Conservation (phyloP, 2,888 invertebrate species). For the Diaprepes abbreviatus region DNA sequence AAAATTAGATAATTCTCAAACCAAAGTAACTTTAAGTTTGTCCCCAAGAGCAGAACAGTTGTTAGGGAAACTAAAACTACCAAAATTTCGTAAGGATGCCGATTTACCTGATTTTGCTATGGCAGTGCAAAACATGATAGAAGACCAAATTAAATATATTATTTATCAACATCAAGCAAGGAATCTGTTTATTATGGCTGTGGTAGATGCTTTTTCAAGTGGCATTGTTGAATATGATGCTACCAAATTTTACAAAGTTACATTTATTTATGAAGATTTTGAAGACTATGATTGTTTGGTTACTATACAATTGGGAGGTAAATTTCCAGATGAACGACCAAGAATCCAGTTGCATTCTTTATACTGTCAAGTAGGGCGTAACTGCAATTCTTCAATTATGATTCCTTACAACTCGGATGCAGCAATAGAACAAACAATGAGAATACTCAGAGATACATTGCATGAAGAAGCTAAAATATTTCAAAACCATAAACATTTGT, state of each 20-base stretch:
- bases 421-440: slow-evolving; percentile 60
- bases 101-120: slow-evolving; percentile 73
- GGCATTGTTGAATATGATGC: slow-evolving; percentile 70
- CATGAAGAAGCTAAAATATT: slow-evolving; percentile 55
- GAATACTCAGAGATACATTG: slow-evolving; percentile 58
- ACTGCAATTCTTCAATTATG: slow-evolving; percentile 53
- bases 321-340: slow-evolving; percentile 73
- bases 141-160: slow-evolving; percentile 68
- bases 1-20: slow-evolving; percentile 63
- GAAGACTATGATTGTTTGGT: slow-evolving; percentile 72
- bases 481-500: slow-evolving; percentile 51
- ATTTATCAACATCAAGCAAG: slow-evolving; percentile 64
- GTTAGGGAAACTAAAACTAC: slow-evolving; percentile 68
- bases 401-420: slow-evolving; percentile 62
- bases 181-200: slow-evolving; percentile 67
- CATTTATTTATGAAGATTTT: slow-evolving; percentile 69
- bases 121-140: slow-evolving; percentile 70
- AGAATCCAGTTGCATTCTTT: slow-evolving; percentile 71
- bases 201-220: slow-evolving; percentile 65
- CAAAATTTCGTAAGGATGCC: slow-evolving; percentile 65
- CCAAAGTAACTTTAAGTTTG: slow-evolving; percentile 67
- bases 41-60: slow-evolving; percentile 70
- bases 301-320: slow-evolving; percentile 69
- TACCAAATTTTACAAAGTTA: slow-evolving; percentile 67
- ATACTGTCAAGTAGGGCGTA: slow-evolving; percentile 67